These are phyloP conservation scores for Drusus annulatus DNA, from an alignment of 1,140 invertebrate genomes.

Conservation along the genomic window DNA sequence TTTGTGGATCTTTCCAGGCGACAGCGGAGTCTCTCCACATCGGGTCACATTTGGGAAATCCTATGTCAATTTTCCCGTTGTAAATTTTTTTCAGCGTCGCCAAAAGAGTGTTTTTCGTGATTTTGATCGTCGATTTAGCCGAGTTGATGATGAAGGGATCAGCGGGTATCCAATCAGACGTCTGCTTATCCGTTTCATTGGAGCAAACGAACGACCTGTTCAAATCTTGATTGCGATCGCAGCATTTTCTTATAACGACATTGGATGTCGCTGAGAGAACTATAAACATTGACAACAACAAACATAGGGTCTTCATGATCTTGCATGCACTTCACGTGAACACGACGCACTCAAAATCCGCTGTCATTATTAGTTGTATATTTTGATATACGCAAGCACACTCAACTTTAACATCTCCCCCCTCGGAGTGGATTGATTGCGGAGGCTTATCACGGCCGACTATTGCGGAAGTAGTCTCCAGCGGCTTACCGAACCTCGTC, in stretches of 20 bases:
- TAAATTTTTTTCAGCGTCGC: slow-evolving; percentile 47
- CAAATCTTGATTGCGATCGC: slow-evolving; percentile 35
- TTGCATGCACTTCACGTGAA: not conserved
- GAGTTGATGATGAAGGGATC: slow-evolving; percentile 47
- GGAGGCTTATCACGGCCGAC: slow-evolving; percentile 1
- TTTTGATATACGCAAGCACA: too few species aligned
- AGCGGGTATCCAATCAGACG: slow-evolving; percentile 46
- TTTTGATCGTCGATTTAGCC: slow-evolving; percentile 45
- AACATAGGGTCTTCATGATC: slow-evolving; percentile 22
- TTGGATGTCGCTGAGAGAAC: not conserved
- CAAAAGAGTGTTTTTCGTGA: slow-evolving; percentile 35
- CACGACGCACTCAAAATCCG: too few species aligned
- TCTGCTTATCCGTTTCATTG: slow-evolving; percentile 15
- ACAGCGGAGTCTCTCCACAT: slow-evolving; percentile 40
- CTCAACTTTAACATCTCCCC: too few species aligned
- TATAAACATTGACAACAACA: slow-evolving; percentile 38
- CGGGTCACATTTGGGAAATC: slow-evolving; percentile 52
- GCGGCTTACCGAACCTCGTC: not conserved
- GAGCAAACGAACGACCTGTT: not conserved
- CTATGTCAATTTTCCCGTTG: slow-evolving; percentile 24
- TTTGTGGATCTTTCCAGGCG: slow-evolving; percentile 40
- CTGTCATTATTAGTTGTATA: too few species aligned
- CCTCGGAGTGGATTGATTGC: too few species aligned
- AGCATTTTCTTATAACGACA: slow-evolving; percentile 53
- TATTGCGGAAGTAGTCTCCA: slow-evolving; percentile 15